Evolutionary conservation across 2,113 vertebrate species (phyloP).

Genomic region (Bettongia penicillata): DNA sequence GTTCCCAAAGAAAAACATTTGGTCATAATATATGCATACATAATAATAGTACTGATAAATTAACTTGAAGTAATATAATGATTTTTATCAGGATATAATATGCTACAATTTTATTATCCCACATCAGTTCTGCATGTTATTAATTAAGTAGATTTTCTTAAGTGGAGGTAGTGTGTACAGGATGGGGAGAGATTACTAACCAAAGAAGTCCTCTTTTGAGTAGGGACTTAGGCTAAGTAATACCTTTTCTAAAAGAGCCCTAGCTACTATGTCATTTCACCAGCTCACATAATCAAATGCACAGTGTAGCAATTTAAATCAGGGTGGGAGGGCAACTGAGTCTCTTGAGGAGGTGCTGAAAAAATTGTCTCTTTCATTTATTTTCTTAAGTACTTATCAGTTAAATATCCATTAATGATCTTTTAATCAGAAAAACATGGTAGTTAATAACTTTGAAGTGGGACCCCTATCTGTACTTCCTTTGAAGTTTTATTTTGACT

Average conservation of each 20-base stretch:
- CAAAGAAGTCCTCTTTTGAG: background rate
- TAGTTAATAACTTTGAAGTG: background rate
- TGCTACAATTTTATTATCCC: background rate
- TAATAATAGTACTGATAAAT: background rate
- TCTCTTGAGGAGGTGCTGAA: background rate
- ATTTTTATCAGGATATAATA: background rate
- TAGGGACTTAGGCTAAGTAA: background rate
- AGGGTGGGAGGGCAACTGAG: background rate
- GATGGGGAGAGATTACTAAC: background rate
- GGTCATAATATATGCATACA: background rate
- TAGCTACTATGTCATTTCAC: background rate
- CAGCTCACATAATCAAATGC: background rate
- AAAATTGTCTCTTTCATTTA: background rate
- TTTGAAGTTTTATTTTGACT: background rate
- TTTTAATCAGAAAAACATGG: background rate
- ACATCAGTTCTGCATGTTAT: background rate
- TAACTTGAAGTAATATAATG: background rate
- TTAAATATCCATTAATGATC: too few relatives aligned
- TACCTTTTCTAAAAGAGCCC: background rate
- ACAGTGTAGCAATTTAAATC: background rate
- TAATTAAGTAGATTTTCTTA: background rate
- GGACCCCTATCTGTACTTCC: background rate
- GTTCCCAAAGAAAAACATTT: background rate
- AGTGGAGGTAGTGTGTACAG: background rate
- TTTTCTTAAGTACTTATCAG: background rate